These are phyloP conservation scores for Cavia porcellus DNA, from an alignment of 2,113 vertebrate species.

Conservation along the genomic window DNA sequence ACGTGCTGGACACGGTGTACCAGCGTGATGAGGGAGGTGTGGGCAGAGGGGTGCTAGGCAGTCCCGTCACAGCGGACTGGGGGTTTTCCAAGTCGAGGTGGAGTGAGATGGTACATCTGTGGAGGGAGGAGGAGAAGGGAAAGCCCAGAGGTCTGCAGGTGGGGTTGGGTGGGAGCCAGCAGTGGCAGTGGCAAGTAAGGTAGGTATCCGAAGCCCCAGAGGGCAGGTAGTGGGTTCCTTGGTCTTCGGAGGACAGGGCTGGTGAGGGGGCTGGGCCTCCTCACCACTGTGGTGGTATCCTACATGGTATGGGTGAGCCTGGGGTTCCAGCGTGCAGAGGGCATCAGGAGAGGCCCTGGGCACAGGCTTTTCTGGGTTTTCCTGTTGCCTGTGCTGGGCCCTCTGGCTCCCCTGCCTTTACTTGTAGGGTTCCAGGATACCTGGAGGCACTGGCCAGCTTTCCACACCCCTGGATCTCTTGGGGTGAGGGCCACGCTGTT, in stretches of 20 bases:
- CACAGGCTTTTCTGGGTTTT: not conserved
- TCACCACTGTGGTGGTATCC: too few species aligned
- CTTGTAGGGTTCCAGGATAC: not conserved
- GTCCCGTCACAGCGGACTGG: not conserved
- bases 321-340: not conserved
- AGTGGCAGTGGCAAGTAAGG: not conserved
- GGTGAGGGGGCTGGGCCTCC: not conserved
- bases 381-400: not conserved
- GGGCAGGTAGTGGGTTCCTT: too few species aligned
- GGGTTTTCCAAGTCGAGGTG: not conserved
- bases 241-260: not conserved
- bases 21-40: not conserved
- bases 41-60: accelerated
- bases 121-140: not conserved
- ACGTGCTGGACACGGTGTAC: not conserved
- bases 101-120: not conserved
- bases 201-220: not conserved
- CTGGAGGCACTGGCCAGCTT: not conserved
- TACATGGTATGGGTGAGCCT: not conserved
- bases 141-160: not conserved
- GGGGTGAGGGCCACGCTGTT: not conserved
- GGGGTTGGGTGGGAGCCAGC: not conserved
- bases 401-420: not conserved
- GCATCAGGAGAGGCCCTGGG: not conserved
- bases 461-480: not conserved